Percentiles rank a stretch among this genome's conserved stretches.
These are phyloP conservation scores for Struthidea cinerea DNA, from an alignment of 2,113 vertebrate species.

Conservation along the genomic window DNA sequence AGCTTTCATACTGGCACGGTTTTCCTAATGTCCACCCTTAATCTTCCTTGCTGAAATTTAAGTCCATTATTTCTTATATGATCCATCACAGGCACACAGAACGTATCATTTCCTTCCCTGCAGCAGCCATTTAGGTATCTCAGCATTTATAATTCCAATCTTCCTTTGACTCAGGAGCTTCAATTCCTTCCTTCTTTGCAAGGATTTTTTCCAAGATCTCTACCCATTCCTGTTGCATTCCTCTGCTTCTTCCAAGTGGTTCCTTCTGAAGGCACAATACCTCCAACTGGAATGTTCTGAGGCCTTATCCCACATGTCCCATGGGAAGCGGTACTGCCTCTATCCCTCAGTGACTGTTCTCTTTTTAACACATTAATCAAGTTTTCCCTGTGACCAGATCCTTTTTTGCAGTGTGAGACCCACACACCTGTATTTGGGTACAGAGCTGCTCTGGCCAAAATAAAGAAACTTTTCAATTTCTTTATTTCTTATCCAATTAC, in stretches of 20 bases:
- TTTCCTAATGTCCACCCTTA: neutral
- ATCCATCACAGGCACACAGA: neutral
- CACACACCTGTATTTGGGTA: neutral
- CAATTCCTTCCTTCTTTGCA: neutral
- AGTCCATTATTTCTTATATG: neutral
- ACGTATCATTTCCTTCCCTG: neutral
- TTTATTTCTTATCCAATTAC: neutral
- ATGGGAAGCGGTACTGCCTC: rapidly evolving
- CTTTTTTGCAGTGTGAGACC: rapidly evolving
- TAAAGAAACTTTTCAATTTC: neutral
- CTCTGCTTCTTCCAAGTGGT: neutral
- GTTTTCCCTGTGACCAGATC: neutral
- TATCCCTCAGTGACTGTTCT: neutral
- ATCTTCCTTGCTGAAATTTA: neutral
- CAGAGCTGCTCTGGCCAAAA: neutral
- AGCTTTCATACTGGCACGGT: rapidly evolving
- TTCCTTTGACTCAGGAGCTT: neutral
- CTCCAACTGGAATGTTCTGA: neutral
- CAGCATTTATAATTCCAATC: neutral
- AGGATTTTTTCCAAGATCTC: neutral
- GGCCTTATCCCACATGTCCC: neutral
- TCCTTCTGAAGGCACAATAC: neutral
- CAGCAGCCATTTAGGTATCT: neutral
- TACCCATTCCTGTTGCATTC: neutral
- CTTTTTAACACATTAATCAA: neutral